Conservation (phyloP, 2,888 invertebrate species). For the Lepidonotus clava region DNA sequence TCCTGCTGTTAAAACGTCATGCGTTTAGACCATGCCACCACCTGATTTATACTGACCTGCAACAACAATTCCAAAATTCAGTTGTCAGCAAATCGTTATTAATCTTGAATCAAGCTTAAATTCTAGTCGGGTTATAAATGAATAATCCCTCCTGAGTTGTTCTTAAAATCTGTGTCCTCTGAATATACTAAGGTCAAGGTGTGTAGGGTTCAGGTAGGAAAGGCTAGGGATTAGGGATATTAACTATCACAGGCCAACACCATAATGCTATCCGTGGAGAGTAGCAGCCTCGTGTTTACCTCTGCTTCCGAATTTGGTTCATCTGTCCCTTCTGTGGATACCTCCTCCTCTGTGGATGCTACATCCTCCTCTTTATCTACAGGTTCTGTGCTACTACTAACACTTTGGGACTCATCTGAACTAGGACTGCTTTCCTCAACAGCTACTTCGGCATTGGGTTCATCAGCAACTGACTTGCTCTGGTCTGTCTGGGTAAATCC, state of each 20-base stretch:
- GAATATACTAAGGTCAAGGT: no score
- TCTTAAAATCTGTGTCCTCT: no score
- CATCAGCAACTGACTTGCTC: not conserved
- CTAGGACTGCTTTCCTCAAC: not conserved
- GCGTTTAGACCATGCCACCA: no score
- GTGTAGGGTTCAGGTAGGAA: not conserved
- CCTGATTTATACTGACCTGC: no score
- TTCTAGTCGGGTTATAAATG: no score
- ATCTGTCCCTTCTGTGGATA: not conserved
- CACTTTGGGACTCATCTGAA: constrained; percentile 15
- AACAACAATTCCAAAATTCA: no score
- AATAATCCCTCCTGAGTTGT: no score
- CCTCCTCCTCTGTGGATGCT: constrained; percentile 12
- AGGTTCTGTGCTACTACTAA: not conserved
- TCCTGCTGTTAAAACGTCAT: no score
- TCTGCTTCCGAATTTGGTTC: constrained; percentile 4
- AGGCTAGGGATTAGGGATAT: not conserved
- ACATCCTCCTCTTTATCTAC: not conserved
- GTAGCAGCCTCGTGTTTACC: not conserved
- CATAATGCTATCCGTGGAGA: not conserved
- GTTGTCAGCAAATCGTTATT: no score
- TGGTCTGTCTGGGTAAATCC: constrained; percentile 30
- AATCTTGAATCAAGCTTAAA: no score
- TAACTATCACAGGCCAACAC: not conserved
- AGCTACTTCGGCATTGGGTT: not conserved